Base-by-base conservation (phyloP, 2,113 vertebrate genomes). In the Neogobius melanostomus region DNA sequence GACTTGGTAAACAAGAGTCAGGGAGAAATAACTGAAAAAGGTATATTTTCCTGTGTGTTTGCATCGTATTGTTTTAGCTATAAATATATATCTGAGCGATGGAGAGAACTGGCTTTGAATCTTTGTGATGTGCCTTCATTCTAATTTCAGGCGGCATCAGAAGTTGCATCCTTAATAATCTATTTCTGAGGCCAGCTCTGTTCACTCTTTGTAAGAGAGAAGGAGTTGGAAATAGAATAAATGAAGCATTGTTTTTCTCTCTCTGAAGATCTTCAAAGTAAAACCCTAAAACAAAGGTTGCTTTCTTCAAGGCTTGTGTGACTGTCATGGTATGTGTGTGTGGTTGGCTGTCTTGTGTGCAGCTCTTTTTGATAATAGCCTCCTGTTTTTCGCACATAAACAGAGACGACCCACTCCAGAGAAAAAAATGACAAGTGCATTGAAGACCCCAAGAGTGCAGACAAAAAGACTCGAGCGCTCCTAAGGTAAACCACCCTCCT, bases 381-480 rank as follows among this genome's bases (percentile, higher is more conserved):
- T 87, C 69, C 77, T 84, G 74, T 85, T 60, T 83, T 73, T 83
- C 66, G 57, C 77, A 68, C 70, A 64, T 69, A 75, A 70, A 53
- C 91, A 98, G 98, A 98, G 77, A 77, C 94, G 80, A 93, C 95
- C 88, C 93, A 92, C 87, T 82, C 92, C 50, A 94, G 93, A 85
- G 93, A 95, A 69, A 94, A 95, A 89, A 92, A 91, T 44, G 97
- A 98, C 91, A 99, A 95, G 91, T 91, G 92, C 57, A 86, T 92
- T 0, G 96, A 98, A 89, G 96, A 99, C 83, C 89, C 89, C 74
- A 95, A 94, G 83, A 94, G 87, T 86, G 93, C 93, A 73, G 96
- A 98, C 82, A 98, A 97, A 91, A 97, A 95, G 89, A 94, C 93
- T 79, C 90, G 95, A 44, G 92, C 93, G 17, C 93, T 94, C 11